Base-by-base conservation (phyloP, 2,888 invertebrate genomes). In the Magallana nippona region DNA sequence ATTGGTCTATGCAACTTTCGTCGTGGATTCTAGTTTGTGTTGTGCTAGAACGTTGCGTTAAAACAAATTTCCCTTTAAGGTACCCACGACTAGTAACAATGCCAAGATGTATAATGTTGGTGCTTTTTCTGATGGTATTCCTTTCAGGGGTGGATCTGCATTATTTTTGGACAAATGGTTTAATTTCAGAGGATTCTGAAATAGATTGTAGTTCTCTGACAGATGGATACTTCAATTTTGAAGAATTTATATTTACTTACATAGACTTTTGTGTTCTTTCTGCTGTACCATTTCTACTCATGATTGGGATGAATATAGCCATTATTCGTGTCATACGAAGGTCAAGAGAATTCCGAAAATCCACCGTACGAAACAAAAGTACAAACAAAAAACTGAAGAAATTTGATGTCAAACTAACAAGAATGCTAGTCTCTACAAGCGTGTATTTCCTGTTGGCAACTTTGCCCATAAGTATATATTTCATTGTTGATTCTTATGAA, bases 1-100 rank as follows among this genome's bases (percentile, higher is more conserved):
- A 85, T 55, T 63, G 77, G 62, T 82, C 82, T 0, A 85, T 85
- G 85, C 85, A 85, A 22, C 62, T 82, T 79, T 85, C 85, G 2
- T 83, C 85, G 0, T 79, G 78, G 83, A 78, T 85, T 58, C 78
- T 85, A 27, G 85, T 85, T 3, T 83, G 83, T 55, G 44, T 85
- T 13, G 83, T 83, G 5, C 56, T 85, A 44, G 85, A 85, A n/a
- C 78, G 85, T 15, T 85, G 82, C 22, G n/a, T 85, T 10, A 85
- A 85, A 62, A 85, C 85, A 17, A 82, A 83, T 27, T 83, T 82
- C n/a, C 82, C 85, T 1, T 80, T 83, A 10, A 78, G 78, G 3
- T 85, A 85, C 58, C 44, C 71, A 17, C 57, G 60, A 10, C 62
- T 85, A 32, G 83, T 85, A 22, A 81, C 85, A 10, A 58, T 78